A percentile compares a stretch with the other conserved stretches of the same genome.
Evolutionary conservation across 2,113 vertebrate species (phyloP).

Genomic region (Neotoma lepida): DNA sequence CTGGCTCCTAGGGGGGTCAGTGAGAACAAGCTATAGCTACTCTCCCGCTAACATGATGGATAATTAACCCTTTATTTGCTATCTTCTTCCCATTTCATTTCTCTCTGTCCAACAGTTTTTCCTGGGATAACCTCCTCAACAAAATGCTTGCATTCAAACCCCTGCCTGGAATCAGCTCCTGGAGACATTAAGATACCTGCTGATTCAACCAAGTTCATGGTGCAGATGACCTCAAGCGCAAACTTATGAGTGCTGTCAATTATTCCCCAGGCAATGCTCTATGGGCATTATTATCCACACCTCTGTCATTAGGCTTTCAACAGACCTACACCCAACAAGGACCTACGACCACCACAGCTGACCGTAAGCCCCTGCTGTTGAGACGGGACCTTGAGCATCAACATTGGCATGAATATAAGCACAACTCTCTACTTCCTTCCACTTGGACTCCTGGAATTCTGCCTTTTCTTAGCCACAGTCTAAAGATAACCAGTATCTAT

Average conservation of each 20-base stretch:
- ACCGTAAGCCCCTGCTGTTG: neutral
- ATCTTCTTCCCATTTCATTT: neutral
- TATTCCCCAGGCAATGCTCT: neutral
- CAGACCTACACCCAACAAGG: neutral
- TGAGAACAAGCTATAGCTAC: neutral
- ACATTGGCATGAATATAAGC: neutral
- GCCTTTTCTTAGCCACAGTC: conserved; percentile 41
- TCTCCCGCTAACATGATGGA: neutral
- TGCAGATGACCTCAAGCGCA: neutral
- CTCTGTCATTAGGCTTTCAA: neutral
- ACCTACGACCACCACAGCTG: no score
- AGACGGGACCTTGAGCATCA: neutral
- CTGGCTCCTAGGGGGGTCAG: neutral
- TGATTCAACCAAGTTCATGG: conserved; percentile 10
- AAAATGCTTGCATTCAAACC: conserved; percentile 16
- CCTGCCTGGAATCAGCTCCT: conserved; percentile 6
- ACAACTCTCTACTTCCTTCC: conserved; percentile 22
- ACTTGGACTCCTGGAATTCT: conserved; percentile 18
- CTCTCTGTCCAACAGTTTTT: neutral
- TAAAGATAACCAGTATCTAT: conserved; percentile 9
- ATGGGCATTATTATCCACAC: neutral
- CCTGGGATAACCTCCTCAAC: conserved; percentile 1
- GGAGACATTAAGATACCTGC: neutral
- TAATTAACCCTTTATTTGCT: neutral
- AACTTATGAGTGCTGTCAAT: neutral